A percentile compares a stretch with the other conserved stretches of the same genome.
Evolutionary conservation across 2,797 vertebrate genomes (phyloP).

Genomic region (Sebastes nivosus): DNA sequence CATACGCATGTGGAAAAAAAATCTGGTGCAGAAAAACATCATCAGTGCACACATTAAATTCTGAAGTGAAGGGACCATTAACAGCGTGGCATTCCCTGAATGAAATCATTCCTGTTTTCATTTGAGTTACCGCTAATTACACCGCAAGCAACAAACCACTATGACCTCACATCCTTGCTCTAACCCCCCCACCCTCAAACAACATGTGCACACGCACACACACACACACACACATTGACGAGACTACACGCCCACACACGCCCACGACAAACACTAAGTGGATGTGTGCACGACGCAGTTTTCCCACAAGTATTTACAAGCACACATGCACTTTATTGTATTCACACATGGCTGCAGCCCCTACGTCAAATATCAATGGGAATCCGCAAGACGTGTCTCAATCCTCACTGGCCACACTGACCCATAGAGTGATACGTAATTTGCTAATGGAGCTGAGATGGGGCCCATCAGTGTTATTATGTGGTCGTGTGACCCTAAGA

Average conservation of each 20-base stretch:
- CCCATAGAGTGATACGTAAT: constrained; percentile 14
- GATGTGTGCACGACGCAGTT: constrained; percentile 29
- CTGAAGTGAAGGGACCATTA: constrained; percentile 13
- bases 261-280: constrained; percentile 46
- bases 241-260: constrained; percentile 57
- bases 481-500: constrained; percentile 16
- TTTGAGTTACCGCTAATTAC: constrained; percentile 73
- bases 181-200: constrained; percentile 40
- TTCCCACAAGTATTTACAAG: constrained; percentile 68
- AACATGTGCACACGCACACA: constrained; percentile 26
- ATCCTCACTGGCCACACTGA: constrained; percentile 17
- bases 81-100: constrained; percentile 44
- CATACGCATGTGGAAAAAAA: not conserved
- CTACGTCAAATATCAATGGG: constrained; percentile 15
- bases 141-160: constrained; percentile 68
- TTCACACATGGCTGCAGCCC: constrained; percentile 37
- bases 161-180: constrained; percentile 72
- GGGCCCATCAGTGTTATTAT: constrained; percentile 26
- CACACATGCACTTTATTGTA: constrained; percentile 60
- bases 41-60: not conserved
- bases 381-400: constrained; percentile 37
- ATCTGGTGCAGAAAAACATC: not conserved
- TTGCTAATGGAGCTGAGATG: constrained; percentile 40
- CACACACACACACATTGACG: constrained; percentile 21
- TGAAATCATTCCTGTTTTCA: constrained; percentile 70